A percentile compares a stretch with the other conserved stretches of the same genome.
These are phyloP conservation scores for Eulemur albifrons DNA, from an alignment of 2,797 vertebrate genomes.

Conservation along the genomic window DNA sequence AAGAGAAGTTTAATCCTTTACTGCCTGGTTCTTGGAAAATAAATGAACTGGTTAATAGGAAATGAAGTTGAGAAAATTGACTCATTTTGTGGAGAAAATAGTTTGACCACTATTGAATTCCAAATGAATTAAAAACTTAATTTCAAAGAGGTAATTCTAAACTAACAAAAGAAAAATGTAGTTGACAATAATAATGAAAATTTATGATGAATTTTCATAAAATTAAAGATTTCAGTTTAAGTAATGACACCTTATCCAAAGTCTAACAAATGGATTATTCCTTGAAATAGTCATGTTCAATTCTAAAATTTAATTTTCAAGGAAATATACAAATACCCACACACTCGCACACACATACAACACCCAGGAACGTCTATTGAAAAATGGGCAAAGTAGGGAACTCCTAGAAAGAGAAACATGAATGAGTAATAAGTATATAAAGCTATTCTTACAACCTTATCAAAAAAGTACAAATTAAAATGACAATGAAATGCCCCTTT, in stretches of 20 bases:
- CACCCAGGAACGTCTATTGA: background rate
- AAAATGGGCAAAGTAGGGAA: background rate
- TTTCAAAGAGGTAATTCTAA: conserved; percentile 14
- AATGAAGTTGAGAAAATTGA: background rate
- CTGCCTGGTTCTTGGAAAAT: background rate
- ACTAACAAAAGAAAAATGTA: background rate
- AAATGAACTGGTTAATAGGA: background rate
- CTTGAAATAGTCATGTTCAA: background rate
- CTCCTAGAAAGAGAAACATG: background rate
- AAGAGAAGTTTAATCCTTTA: background rate
- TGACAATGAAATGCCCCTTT: background rate
- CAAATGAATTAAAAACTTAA: background rate
- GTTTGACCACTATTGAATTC: background rate
- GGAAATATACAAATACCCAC: background rate
- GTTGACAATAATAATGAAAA: background rate
- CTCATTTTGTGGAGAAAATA: background rate
- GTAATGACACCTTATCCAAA: background rate
- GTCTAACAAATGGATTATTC: background rate
- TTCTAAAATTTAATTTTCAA: background rate
- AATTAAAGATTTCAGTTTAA: background rate
- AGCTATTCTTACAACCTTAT: background rate
- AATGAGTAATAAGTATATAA: background rate
- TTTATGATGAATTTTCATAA: background rate
- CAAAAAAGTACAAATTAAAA: background rate
- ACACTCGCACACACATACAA: background rate